A percentile compares a stretch with the other conserved stretches of the same genome.
phyloP scores from a whole-genome alignment of 2,888 invertebrate species.

The Blera fallax region DNA sequence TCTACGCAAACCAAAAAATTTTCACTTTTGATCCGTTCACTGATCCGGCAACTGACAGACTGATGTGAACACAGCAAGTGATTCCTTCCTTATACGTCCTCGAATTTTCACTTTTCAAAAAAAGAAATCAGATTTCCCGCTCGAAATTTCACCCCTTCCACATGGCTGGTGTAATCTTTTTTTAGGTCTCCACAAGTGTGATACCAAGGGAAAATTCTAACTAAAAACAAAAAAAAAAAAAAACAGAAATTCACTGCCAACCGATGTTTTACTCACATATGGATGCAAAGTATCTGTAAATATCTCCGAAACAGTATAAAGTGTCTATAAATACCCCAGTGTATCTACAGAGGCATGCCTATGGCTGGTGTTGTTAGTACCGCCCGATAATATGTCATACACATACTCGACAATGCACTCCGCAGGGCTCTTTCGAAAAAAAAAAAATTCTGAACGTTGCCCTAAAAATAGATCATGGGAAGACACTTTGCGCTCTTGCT shows the following conservation, averaged over 20 bases:
- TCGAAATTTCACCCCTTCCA: constrained; percentile 70
- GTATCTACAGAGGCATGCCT: constrained; percentile 41
- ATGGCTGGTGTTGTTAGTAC: constrained; percentile 52
- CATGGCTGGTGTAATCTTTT: constrained; percentile 62
- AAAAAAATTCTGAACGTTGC: constrained; percentile 5
- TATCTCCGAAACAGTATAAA: constrained; percentile 62
- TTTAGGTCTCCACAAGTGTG: constrained; percentile 67
- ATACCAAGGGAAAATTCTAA: constrained; percentile 55
- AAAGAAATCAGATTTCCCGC: constrained; percentile 56
- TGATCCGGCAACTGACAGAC: constrained; percentile 65
- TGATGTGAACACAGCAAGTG: constrained; percentile 61
- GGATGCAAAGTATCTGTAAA: constrained; percentile 70
- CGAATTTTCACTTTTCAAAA: constrained; percentile 53
- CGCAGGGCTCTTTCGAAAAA: constrained; percentile 35
- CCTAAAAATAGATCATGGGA: constrained; percentile 71
- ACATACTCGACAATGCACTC: constrained; percentile 35
- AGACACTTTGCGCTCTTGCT: constrained; percentile 72
- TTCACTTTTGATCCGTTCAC: constrained; percentile 44
- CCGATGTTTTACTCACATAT: constrained; percentile 63
- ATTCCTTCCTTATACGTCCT: constrained; percentile 71
- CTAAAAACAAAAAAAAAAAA: no score
- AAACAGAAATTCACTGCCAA: constrained; percentile 57
- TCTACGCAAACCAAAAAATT: background rate
- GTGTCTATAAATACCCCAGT: constrained; percentile 62
- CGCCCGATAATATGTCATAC: constrained; percentile 64